phyloP scores from a whole-genome alignment of 2,113 vertebrate species.

The Phyllopteryx taeniolatus region DNA sequence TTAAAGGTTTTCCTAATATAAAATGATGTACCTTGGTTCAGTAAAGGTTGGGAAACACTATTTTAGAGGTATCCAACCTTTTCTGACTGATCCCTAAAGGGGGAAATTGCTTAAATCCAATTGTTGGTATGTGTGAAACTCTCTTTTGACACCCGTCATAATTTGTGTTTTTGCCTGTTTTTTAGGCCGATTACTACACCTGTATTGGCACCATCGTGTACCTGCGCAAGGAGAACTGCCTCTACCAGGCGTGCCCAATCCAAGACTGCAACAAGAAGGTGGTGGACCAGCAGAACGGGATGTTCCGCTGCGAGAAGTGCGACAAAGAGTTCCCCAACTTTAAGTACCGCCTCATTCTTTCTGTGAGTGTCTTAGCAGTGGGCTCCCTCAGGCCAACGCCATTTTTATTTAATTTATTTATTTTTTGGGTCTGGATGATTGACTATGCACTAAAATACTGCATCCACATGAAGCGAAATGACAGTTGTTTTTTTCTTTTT shows the following conservation, averaged over 20 bases:
- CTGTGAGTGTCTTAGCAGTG: conserved; percentile 76
- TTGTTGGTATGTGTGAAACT: too few species aligned
- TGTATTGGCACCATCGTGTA: conserved; percentile 87
- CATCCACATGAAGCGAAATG: background rate
- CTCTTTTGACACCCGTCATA: background rate
- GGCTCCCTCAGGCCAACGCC: background rate
- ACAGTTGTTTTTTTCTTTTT: background rate
- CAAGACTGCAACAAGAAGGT: conserved; percentile 98
- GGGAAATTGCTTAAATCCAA: too few species aligned
- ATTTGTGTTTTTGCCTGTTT: background rate
- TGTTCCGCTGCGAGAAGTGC: conserved; percentile 95
- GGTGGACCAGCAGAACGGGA: conserved; percentile 92
- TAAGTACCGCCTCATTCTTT: conserved; percentile 95
- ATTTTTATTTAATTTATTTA: background rate
- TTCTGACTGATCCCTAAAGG: too few species aligned
- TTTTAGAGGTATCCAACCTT: too few species aligned
- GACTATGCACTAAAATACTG: background rate
- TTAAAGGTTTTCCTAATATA: too few species aligned
- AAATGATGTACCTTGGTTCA: background rate
- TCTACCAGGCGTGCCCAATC: conserved; percentile 93
- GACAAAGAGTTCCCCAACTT: conserved; percentile 93
- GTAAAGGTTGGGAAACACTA: background rate
- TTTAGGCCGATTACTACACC: conserved; percentile 90
- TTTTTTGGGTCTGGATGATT: background rate
- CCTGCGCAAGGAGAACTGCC: conserved; percentile 91